These are phyloP conservation scores for Geotrupes spiniger DNA, from an alignment of 2,888 invertebrate species.

Conservation along the genomic window DNA sequence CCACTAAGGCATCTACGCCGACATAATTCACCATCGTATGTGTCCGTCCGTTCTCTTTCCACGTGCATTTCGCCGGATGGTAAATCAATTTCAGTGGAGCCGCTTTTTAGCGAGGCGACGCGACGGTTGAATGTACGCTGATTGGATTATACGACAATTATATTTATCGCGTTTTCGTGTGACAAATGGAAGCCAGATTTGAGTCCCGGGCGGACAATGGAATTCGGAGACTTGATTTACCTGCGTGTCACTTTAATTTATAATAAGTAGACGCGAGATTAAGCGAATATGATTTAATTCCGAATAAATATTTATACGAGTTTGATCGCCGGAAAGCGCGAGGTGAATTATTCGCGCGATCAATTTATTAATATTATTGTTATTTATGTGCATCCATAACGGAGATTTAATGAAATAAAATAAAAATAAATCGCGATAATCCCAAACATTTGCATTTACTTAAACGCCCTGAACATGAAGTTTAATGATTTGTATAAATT, in stretches of 20 bases:
- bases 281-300: conserved; percentile 15
- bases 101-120: conserved; percentile 3
- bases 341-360: no score
- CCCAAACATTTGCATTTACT: no score
- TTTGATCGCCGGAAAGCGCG: no score
- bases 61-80: background rate
- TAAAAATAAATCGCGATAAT: no score
- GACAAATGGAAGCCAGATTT: conserved; percentile 15
- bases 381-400: no score
- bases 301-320: conserved; percentile 13
- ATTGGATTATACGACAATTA: conserved; percentile 17
- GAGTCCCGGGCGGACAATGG: conserved; percentile 10
- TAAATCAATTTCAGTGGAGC: conserved; percentile 14
- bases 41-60: no score
- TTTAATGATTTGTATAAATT: no score
- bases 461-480: no score
- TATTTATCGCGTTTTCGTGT: conserved; percentile 12
- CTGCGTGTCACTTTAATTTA: conserved; percentile 16
- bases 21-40: no score
- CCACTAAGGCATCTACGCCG: no score
- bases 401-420: no score
- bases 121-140: conserved; percentile 11
- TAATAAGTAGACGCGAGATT: conserved; percentile 6
- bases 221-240: conserved; percentile 17
- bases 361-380: no score